These are phyloP conservation scores for Lucinisca nassula DNA, from an alignment of 2,888 invertebrate genomes.

Conservation along the genomic window DNA sequence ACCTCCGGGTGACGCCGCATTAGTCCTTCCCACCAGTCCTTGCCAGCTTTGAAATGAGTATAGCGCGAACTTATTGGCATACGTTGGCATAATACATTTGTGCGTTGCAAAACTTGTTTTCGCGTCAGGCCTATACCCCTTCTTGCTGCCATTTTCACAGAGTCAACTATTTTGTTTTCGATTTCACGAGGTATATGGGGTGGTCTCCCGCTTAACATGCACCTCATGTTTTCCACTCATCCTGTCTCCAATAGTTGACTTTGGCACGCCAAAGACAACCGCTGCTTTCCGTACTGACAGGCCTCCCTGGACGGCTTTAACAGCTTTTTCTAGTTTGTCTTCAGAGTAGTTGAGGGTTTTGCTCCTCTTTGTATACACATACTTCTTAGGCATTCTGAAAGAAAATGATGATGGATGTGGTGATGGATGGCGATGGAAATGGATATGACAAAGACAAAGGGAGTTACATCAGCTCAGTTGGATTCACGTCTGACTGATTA, in stretches of 20 bases:
- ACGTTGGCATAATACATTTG: slow-evolving; percentile 2
- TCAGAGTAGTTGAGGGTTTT: neutral
- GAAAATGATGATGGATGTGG: neutral
- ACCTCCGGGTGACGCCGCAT: neutral
- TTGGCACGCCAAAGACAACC: slow-evolving; percentile 33
- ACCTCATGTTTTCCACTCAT: slow-evolving; percentile 24
- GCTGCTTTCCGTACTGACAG: slow-evolving; percentile 45
- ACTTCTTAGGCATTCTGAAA: slow-evolving; percentile 9
- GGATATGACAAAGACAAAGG: too few species aligned
- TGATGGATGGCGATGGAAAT: slow-evolving; percentile 4
- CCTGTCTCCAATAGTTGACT: slow-evolving; percentile 43
- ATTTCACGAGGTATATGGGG: slow-evolving; percentile 38
- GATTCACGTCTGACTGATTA: too few species aligned
- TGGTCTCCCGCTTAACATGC: slow-evolving; percentile 29
- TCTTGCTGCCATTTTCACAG: slow-evolving; percentile 45
- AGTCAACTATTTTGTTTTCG: slow-evolving; percentile 50
- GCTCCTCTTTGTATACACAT: neutral
- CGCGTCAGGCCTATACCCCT: slow-evolving; percentile 53
- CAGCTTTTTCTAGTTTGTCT: neutral
- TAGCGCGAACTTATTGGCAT: neutral
- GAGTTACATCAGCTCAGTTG: too few species aligned
- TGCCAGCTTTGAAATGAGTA: slow-evolving; percentile 5
- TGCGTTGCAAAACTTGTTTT: slow-evolving; percentile 10
- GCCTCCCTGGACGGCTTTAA: slow-evolving; percentile 15
- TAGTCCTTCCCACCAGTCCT: slow-evolving; percentile 6